phyloP scores from a whole-genome alignment of 2,797 vertebrate species.

The Lates japonicus region DNA sequence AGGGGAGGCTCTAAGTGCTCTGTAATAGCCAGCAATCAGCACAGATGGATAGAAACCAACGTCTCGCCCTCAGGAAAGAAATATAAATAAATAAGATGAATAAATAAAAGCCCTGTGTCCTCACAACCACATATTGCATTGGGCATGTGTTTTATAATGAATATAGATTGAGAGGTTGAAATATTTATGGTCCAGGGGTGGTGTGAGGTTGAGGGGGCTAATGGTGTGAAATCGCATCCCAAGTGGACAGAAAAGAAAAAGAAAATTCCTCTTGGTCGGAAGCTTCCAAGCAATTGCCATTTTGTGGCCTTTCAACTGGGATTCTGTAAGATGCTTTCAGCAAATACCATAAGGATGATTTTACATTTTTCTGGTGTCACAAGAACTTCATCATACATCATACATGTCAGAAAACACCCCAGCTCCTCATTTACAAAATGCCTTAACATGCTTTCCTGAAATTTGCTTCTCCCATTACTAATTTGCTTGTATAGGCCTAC shows the following conservation, averaged over 20 bases:
- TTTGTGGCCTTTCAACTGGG: slow-evolving; percentile 59
- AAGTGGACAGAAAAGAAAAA: slow-evolving; percentile 72
- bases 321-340: slow-evolving; percentile 35
- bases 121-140: slow-evolving; percentile 80
- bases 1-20: slow-evolving; percentile 85
- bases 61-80: slow-evolving; percentile 82
- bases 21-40: slow-evolving; percentile 87
- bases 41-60: slow-evolving; percentile 83
- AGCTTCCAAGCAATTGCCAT: slow-evolving; percentile 54
- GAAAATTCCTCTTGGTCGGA: slow-evolving; percentile 66
- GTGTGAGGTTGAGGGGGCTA: slow-evolving; percentile 73
- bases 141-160: slow-evolving; percentile 88
- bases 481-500: slow-evolving; percentile 49
- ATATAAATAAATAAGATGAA: slow-evolving; percentile 90
- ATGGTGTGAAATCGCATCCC: slow-evolving; percentile 81
- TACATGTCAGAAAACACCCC: slow-evolving; percentile 19
- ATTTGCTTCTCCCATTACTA: slow-evolving; percentile 45
- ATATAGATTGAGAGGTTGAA: slow-evolving; percentile 89
- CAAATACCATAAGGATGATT: slow-evolving; percentile 14
- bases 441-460: slow-evolving; percentile 50
- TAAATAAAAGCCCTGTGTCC: slow-evolving; percentile 87
- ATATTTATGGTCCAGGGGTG: slow-evolving; percentile 86
- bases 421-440: slow-evolving; percentile 38
- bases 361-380: slow-evolving; percentile 1
- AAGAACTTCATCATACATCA: background rate